These are phyloP conservation scores for Notarius quadriscutis DNA, from an alignment of 2,113 vertebrate species.

Conservation along the genomic window DNA sequence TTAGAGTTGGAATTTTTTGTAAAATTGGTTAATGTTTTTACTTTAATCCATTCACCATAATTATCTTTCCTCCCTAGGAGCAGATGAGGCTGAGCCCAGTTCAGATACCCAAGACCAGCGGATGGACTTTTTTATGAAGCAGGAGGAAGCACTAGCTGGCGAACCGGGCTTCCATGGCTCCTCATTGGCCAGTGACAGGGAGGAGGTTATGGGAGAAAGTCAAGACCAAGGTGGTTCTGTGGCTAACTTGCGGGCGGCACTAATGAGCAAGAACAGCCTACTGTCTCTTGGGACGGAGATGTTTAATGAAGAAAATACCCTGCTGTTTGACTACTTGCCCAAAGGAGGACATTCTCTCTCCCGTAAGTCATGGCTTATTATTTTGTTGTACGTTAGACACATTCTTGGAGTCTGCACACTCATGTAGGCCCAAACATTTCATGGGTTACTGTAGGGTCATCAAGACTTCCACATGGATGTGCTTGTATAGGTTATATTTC, in stretches of 20 bases:
- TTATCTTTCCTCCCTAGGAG: constrained; percentile 66
- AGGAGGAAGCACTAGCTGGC: constrained; percentile 81
- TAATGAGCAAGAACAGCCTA: constrained; percentile 97
- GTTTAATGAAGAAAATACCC: constrained; percentile 90
- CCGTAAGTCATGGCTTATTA: constrained; percentile 80
- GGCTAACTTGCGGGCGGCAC: constrained; percentile 90
- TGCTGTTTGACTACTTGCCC: constrained; percentile 96
- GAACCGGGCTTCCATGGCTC: constrained; percentile 80
- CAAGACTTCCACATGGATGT: not conserved
- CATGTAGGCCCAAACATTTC: not conserved
- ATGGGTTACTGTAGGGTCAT: not conserved
- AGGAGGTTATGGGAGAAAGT: constrained; percentile 71
- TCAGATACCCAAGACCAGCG: constrained; percentile 83
- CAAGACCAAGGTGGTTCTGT: constrained; percentile 74
- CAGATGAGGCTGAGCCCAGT: constrained; percentile 83
- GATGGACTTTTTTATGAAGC: constrained; percentile 78
- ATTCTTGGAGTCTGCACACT: not conserved
- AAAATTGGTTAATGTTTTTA: not conserved
- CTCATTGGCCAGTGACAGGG: constrained; percentile 79
- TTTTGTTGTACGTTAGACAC: constrained; percentile 22
- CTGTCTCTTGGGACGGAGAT: constrained; percentile 91
- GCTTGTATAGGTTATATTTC: not conserved
- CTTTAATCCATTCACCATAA: constrained; percentile 29
- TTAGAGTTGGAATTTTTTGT: not conserved
- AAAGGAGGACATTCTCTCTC: constrained; percentile 91